Percentiles rank a stretch among this genome's conserved stretches.
Evolutionary conservation across 92 coral and sea anemone genomes (phyloP).

Genomic region (Micromussa lordhowensis): DNA sequence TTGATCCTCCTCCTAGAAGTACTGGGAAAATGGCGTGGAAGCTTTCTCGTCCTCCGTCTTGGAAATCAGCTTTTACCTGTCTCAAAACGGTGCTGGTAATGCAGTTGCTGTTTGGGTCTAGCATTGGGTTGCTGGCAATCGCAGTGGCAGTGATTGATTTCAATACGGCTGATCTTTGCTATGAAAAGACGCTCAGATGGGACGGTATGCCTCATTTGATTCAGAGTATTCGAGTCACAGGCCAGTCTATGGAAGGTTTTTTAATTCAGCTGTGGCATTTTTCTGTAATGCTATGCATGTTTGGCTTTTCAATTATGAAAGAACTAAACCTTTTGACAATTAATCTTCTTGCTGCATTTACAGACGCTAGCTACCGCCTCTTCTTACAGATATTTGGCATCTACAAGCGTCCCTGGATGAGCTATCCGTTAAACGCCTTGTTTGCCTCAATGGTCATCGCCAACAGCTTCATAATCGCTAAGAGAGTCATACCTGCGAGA

Average conservation of each 20-base stretch:
- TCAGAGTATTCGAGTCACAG: conserved; percentile 65
- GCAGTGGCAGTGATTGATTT: conserved; percentile 68
- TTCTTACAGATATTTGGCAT: conserved; percentile 60
- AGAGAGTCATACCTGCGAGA: conserved; percentile 17
- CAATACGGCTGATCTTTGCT: conserved; percentile 76
- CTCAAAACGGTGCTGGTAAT: conserved; percentile 9
- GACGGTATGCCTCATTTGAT: conserved; percentile 56
- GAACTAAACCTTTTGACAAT: conserved; percentile 68
- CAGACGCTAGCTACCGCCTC: conserved; percentile 64
- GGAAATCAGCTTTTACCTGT: conserved; percentile 10
- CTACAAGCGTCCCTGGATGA: conserved; percentile 66
- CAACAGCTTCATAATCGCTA: conserved; percentile 61
- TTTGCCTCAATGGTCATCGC: conserved; percentile 40
- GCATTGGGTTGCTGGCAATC: conserved; percentile 50
- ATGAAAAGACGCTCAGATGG: conserved; percentile 40
- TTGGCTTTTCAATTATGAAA: conserved; percentile 60
- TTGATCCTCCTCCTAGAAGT: conserved; percentile 46
- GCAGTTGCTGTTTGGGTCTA: conserved; percentile 21
- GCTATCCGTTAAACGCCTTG: conserved; percentile 56
- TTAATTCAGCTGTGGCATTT: conserved; percentile 68
- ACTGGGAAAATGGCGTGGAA: conserved; percentile 72
- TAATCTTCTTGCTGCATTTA: conserved; percentile 70
- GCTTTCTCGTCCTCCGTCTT: conserved; percentile 40
- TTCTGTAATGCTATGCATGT: conserved; percentile 46
- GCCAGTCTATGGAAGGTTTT: conserved; percentile 65